These are phyloP conservation scores for Synanceia verrucosa DNA, from an alignment of 2,797 vertebrate species.

Conservation along the genomic window DNA sequence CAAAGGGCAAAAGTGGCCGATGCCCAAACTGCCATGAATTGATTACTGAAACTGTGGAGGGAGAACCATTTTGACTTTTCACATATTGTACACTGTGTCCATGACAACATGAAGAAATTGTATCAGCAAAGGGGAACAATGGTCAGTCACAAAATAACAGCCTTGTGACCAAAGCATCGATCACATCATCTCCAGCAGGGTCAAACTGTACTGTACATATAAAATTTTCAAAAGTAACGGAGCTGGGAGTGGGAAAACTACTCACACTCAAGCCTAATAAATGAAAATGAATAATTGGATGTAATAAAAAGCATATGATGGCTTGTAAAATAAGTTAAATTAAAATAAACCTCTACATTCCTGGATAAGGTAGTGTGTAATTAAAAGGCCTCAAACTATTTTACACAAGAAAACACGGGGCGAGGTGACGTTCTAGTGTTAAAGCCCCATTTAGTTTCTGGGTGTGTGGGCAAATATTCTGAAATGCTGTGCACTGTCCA, in stretches of 20 bases:
- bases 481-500: background rate
- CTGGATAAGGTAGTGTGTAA: background rate
- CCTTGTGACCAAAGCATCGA: background rate
- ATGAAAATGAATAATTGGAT: background rate
- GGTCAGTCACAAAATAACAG: background rate
- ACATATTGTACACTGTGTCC: constrained; percentile 6
- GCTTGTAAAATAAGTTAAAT: background rate
- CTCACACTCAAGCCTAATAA: background rate
- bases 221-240: background rate
- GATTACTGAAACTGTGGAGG: constrained; percentile 7
- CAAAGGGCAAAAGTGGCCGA: background rate
- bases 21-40: background rate
- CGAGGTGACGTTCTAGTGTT: background rate
- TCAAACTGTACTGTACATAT: background rate
- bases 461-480: background rate
- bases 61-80: background rate
- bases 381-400: background rate
- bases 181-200: background rate
- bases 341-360: background rate
- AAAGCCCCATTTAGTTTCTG: background rate
- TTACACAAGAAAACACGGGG: background rate
- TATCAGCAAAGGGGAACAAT: background rate
- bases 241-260: background rate
- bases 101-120: background rate
- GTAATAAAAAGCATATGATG: background rate